phyloP scores from a whole-genome alignment of 1,140 invertebrate genomes.

The Dermatophagoides farinae region DNA sequence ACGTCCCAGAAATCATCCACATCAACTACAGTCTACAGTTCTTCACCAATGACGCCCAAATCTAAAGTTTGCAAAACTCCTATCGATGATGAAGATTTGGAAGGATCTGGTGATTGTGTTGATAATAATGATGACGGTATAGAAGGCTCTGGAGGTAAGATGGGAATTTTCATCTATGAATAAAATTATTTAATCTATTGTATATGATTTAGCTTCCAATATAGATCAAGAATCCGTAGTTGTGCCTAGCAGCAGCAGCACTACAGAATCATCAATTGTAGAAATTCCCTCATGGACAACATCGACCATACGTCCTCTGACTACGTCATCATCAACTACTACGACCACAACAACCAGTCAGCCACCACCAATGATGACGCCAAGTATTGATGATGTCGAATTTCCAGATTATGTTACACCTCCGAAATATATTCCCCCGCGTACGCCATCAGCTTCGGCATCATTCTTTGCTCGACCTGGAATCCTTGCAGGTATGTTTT shows the following conservation, averaged over 20 bases:
- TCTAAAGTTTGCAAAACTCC: not conserved
- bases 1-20: too few species aligned
- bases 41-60: not conserved
- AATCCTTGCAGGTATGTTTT: slow-evolving; percentile 58
- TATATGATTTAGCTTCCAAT: not conserved
- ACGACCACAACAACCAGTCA: not conserved
- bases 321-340: not conserved
- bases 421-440: slow-evolving; percentile 34
- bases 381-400: too few species aligned
- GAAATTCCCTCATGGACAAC: not conserved
- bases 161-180: not conserved
- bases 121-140: not conserved
- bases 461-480: slow-evolving; percentile 85
- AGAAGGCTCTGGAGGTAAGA: not conserved
- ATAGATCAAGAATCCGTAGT: not conserved
- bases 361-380: not conserved
- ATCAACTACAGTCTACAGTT: not conserved
- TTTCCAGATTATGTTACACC: too few species aligned
- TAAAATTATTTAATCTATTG: not conserved
- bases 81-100: slow-evolving; percentile 6
- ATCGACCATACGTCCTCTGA: not conserved
- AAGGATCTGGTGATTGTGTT: not conserved
- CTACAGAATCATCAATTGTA: not conserved
- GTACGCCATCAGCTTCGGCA: slow-evolving; percentile 30
- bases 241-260: not conserved